These are phyloP conservation scores for Tyto alba DNA, from an alignment of 2,113 vertebrate genomes.

Conservation along the genomic window DNA sequence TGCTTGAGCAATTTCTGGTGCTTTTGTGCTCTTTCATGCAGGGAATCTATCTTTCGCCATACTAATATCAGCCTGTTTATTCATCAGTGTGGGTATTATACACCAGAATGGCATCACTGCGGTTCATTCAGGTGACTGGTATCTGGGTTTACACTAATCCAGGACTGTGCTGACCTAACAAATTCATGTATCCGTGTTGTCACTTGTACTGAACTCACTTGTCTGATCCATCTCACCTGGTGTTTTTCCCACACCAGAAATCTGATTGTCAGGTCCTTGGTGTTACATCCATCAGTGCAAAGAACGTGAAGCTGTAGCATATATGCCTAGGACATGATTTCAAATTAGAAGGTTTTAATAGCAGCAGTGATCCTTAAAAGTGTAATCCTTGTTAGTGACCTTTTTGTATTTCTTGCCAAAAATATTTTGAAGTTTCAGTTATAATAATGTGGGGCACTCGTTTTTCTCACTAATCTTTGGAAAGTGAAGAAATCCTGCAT, in stretches of 20 bases:
- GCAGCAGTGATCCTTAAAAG: background rate
- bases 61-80: background rate
- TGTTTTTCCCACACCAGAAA: background rate
- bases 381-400: background rate
- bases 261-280: background rate
- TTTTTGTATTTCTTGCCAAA: background rate
- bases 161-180: background rate
- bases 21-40: background rate
- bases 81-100: background rate
- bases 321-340: background rate
- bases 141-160: background rate
- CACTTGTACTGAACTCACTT: background rate
- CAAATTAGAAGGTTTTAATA: background rate
- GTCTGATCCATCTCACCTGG: background rate
- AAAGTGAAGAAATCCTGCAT: background rate
- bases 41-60: background rate
- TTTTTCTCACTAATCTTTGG: background rate
- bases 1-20: background rate
- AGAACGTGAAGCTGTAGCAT: background rate
- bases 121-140: background rate
- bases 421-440: background rate
- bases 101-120: background rate
- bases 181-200: background rate
- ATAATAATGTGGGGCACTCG: background rate
- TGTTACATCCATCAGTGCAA: accelerated